phyloP scores from a whole-genome alignment of 2,113 vertebrate species.

The Leucopsar rothschildi region DNA sequence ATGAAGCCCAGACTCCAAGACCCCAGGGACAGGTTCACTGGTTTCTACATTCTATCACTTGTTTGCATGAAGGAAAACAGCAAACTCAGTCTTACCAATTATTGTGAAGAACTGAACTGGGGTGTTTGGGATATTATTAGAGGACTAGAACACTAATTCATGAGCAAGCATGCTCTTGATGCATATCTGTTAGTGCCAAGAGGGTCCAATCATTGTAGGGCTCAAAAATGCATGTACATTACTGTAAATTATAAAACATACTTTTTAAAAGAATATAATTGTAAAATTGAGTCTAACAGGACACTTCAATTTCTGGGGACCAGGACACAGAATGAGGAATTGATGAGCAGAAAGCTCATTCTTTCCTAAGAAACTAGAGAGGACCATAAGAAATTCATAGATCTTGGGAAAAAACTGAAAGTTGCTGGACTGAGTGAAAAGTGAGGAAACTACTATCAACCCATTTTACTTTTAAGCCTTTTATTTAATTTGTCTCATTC shows the following conservation, averaged over 20 bases:
- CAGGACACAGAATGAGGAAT: background rate
- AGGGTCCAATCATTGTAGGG: background rate
- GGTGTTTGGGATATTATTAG: background rate
- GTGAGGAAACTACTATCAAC: background rate
- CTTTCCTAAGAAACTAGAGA: background rate
- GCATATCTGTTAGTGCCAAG: background rate
- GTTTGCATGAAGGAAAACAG: background rate
- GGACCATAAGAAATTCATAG: background rate
- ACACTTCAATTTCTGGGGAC: background rate
- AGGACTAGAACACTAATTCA: background rate
- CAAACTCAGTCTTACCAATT: background rate
- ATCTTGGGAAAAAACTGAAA: background rate
- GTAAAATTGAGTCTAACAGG: background rate
- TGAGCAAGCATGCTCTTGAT: rapidly evolving
- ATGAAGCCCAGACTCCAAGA: background rate
- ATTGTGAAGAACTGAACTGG: background rate
- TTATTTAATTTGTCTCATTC: background rate
- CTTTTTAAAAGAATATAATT: background rate
- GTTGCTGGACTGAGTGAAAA: background rate
- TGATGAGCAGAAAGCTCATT: background rate
- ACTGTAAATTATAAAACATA: background rate
- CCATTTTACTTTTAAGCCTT: background rate
- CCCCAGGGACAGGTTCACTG: background rate
- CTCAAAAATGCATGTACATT: background rate
- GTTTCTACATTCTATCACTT: background rate